A percentile compares a stretch with the other conserved stretches of the same genome.
Evolutionary conservation across 2,797 vertebrate genomes (phyloP).

Genomic region (Euthynnus affinis): DNA sequence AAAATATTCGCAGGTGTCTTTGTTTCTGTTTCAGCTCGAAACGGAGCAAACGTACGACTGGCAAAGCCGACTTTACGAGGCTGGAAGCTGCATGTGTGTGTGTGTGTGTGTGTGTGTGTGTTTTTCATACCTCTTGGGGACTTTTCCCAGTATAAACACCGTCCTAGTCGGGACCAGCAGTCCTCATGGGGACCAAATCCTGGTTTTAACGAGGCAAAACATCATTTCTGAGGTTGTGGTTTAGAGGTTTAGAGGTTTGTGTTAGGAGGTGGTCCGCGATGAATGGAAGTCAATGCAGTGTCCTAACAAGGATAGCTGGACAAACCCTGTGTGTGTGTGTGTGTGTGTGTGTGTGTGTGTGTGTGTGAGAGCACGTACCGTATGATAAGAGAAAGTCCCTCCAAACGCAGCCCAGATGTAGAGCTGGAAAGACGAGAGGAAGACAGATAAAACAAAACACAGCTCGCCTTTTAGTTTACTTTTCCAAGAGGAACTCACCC

Average conservation of each 20-base stretch:
- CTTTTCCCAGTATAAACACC: too few species aligned
- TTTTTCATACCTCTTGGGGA: not conserved
- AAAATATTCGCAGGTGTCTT: not conserved
- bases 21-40: constrained; percentile 35
- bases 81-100: constrained; percentile 40
- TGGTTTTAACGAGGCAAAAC: too few species aligned
- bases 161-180: too few species aligned
- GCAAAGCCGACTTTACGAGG: constrained; percentile 37
- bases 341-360: constrained; percentile 22
- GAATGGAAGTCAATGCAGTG: too few species aligned
- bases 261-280: too few species aligned
- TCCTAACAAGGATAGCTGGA: too few species aligned
- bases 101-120: constrained; percentile 40
- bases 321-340: constrained; percentile 29
- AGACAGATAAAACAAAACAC: constrained; percentile 61
- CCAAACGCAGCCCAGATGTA: constrained; percentile 79
- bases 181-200: too few species aligned
- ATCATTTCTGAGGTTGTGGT: too few species aligned
- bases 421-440: constrained; percentile 55
- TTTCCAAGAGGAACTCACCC: constrained; percentile 31
- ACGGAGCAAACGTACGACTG: constrained; percentile 25
- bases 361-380: constrained; percentile 19
- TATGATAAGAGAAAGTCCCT: constrained; percentile 70
- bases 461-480: constrained; percentile 51
- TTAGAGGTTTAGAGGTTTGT: too few species aligned